A percentile compares a stretch with the other conserved stretches of the same genome.
Conservation (phyloP, 2,888 invertebrate genomes). For the Gerris lacustris region DNA sequence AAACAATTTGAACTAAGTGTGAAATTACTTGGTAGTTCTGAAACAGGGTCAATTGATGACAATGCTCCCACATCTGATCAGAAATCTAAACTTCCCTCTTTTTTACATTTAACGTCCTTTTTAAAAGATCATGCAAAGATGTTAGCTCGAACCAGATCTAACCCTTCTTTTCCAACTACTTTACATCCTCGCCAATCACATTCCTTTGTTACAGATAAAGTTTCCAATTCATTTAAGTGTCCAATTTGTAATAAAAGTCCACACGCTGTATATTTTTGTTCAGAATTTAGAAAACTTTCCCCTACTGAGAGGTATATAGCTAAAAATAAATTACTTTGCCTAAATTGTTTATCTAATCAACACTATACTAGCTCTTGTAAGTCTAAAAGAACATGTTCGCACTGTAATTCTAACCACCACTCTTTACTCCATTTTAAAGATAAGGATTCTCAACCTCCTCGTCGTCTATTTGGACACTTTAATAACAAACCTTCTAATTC, state of each 20-base stretch:
- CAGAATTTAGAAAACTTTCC: neutral
- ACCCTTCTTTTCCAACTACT: neutral
- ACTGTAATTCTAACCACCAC: neutral
- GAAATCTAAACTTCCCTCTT: neutral
- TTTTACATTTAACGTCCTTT: neutral
- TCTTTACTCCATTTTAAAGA: neutral
- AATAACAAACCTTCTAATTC: no score
- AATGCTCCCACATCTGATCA: neutral
- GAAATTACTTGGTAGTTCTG: neutral
- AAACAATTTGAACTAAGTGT: conserved; percentile 16
- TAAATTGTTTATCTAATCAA: neutral
- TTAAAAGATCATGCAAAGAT: neutral
- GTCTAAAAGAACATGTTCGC: neutral
- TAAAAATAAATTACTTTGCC: neutral
- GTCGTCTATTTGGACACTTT: no score
- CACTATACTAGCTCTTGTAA: neutral
- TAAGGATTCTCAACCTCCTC: neutral
- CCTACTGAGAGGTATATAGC: neutral
- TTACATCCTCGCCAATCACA: no score
- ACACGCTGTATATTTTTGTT: neutral
- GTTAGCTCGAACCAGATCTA: neutral
- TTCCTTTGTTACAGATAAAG: neutral
- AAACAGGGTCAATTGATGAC: no score
- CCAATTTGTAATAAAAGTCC: neutral
- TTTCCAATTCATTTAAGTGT: neutral